Percentiles rank a stretch among this genome's conserved stretches.
Conservation (phyloP, 2,888 invertebrate genomes). For the Heliconius erato region DNA sequence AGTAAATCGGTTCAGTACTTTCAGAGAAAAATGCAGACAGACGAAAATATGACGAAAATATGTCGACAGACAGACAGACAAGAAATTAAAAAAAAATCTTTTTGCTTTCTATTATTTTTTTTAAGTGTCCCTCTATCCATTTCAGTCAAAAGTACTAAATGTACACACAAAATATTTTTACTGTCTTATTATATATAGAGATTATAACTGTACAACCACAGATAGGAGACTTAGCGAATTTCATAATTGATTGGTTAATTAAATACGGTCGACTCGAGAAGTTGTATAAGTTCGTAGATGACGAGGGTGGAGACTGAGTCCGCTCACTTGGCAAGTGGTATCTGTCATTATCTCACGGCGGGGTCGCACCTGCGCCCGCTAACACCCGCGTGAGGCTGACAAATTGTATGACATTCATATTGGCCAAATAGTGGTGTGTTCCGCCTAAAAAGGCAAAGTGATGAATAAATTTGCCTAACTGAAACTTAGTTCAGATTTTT, state of each 20-base stretch:
- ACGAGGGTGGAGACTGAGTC: conserved; percentile 55
- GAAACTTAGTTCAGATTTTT: conserved; percentile 13
- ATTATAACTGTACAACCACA: conserved; percentile 7
- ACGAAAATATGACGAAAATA: no score
- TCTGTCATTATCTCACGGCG: conserved; percentile 72
- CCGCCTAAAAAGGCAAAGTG: conserved; percentile 12
- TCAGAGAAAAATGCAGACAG: no score
- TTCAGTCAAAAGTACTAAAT: no score
- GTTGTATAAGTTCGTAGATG: conserved; percentile 62
- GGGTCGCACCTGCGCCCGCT: conserved; percentile 71
- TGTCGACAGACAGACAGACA: no score
- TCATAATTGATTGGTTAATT: conserved; percentile 37
- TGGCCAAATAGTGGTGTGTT: conserved; percentile 62
- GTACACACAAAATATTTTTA: no score
- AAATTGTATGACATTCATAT: conserved; percentile 83
- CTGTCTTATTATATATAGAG: no score
- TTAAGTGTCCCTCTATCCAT: no score
- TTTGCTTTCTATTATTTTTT: no score
- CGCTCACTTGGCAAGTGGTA: conserved; percentile 73
- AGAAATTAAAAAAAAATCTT: no score
- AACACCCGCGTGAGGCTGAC: conserved; percentile 83
- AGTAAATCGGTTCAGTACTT: no score
- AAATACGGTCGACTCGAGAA: conserved; percentile 24
- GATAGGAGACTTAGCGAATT: conserved; percentile 23
- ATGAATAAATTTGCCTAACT: conserved; percentile 11